Conservation (phyloP, 2,888 invertebrate genomes). For the Stenurella melanura region DNA sequence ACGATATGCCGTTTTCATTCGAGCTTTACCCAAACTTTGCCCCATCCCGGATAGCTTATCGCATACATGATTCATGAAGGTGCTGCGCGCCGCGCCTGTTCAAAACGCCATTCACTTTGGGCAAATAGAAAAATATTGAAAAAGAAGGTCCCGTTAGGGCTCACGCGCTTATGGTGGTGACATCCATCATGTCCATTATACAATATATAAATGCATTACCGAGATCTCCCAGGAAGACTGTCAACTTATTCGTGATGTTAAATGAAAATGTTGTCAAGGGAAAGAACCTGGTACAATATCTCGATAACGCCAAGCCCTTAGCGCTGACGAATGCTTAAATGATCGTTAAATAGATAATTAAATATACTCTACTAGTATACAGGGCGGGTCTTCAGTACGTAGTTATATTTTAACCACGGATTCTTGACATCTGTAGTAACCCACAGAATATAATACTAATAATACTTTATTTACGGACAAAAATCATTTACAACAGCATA, state of each 20-base stretch:
- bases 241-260: not conserved
- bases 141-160: not conserved
- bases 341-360: too few species aligned
- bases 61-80: slow-evolving; percentile 1
- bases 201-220: not conserved
- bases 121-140: not conserved
- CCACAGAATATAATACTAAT: too few species aligned
- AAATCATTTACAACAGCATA: too few species aligned
- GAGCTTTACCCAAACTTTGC: not conserved
- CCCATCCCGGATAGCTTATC: not conserved
- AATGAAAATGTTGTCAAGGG: not conserved
- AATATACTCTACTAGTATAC: too few species aligned
- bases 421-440: too few species aligned
- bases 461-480: too few species aligned
- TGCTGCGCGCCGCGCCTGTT: not conserved
- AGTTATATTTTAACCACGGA: too few species aligned
- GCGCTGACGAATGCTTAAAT: too few species aligned
- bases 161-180: not conserved
- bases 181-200: not conserved
- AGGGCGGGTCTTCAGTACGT: too few species aligned
- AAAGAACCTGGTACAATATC: too few species aligned
- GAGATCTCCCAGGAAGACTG: not conserved
- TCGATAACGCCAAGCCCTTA: too few species aligned
- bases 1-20: not conserved
- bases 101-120: not conserved